A percentile compares a stretch with the other conserved stretches of the same genome.
Conservation (phyloP, 2,888 invertebrate genomes). For the Diploptera punctata region DNA sequence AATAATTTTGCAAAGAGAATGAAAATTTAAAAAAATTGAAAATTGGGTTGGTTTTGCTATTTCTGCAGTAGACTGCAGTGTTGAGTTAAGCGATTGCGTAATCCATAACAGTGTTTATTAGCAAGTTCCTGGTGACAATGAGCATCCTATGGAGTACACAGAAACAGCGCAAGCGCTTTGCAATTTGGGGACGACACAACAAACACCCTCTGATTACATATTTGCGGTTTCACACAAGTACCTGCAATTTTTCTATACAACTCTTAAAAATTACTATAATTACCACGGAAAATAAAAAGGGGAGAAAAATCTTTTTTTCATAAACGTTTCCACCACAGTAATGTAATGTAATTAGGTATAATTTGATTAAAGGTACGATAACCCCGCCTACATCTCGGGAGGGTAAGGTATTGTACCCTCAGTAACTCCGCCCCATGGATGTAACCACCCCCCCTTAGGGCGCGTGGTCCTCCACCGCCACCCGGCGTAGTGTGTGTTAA, state of each 20-base stretch:
- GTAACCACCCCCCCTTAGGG: conserved; percentile 10
- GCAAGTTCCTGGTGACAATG: too few species aligned
- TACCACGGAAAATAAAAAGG: not conserved
- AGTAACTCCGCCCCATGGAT: conserved; percentile 11
- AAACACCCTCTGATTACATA: not conserved
- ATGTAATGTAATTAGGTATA: not conserved
- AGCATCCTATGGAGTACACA: too few species aligned
- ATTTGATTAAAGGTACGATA: conserved; percentile 11
- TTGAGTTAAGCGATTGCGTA: too few species aligned
- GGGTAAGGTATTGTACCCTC: not conserved
- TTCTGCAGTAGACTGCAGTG: too few species aligned
- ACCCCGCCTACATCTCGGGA: conserved; percentile 19
- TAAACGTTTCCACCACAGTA: not conserved
- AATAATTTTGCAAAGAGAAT: too few species aligned
- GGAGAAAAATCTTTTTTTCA: not conserved
- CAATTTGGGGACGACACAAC: too few species aligned
- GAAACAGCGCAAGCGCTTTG: too few species aligned
- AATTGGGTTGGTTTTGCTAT: too few species aligned
- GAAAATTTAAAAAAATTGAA: too few species aligned
- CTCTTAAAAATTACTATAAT: conserved; percentile 3
- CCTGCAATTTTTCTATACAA: not conserved
- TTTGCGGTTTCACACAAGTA: not conserved
- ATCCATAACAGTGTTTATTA: too few species aligned
- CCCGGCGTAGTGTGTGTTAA: conserved; percentile 12
- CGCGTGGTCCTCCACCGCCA: conserved; percentile 31